A percentile compares a stretch with the other conserved stretches of the same genome.
phyloP scores from a whole-genome alignment of 2,888 invertebrate species.

The Yponomeuta evonymella region DNA sequence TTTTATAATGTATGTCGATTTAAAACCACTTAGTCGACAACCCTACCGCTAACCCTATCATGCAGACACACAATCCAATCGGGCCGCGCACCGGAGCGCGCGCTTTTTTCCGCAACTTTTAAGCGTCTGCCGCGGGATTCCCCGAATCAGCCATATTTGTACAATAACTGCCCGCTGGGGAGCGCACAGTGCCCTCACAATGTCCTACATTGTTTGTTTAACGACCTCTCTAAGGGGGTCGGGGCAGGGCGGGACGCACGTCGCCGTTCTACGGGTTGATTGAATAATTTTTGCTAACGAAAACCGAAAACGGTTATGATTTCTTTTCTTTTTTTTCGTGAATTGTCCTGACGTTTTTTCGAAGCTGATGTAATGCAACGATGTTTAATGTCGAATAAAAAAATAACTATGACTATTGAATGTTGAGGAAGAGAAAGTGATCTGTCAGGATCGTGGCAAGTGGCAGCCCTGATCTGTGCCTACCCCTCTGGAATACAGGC shows the following conservation, averaged over 20 bases:
- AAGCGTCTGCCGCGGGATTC: constrained; percentile 56
- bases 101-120: constrained; percentile 68
- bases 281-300: neutral
- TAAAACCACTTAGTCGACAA: constrained; percentile 29
- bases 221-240: constrained; percentile 62
- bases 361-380: too few species aligned
- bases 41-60: constrained; percentile 47
- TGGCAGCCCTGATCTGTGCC: too few species aligned
- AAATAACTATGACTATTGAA: too few species aligned
- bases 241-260: constrained; percentile 33
- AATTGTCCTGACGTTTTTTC: too few species aligned
- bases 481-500: too few species aligned
- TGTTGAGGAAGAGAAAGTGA: too few species aligned
- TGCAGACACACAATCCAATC: constrained; percentile 33
- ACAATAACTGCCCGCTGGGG: constrained; percentile 61
- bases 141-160: constrained; percentile 63
- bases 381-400: too few species aligned
- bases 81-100: constrained; percentile 41
- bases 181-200: constrained; percentile 43
- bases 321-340: constrained; percentile 29
- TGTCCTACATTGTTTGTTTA: constrained; percentile 57
- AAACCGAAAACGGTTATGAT: neutral
- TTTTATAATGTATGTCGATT: neutral
- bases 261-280: constrained; percentile 31
- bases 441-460: too few species aligned